Evolutionary conservation across 1,140 invertebrate species (phyloP).

Genomic region (Procambarus clarkii): DNA sequence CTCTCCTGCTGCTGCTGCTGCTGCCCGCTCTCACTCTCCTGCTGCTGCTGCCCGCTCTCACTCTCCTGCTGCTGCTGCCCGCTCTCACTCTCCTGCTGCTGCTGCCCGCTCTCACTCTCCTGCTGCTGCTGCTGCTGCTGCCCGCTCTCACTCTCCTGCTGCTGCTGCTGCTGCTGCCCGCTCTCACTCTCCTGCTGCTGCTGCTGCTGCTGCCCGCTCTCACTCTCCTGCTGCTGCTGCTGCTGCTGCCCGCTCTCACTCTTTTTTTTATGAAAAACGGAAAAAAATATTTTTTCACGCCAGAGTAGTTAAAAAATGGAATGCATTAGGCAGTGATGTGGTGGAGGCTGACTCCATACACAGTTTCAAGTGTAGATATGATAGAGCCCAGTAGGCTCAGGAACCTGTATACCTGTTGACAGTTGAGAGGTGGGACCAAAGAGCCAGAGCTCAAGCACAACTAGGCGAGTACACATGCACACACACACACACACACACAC

Average conservation of each 20-base stretch:
- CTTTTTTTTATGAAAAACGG: no score
- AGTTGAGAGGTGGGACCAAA: no score
- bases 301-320: no score
- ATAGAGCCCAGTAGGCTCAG: no score
- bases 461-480: slow-evolving; percentile 10
- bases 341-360: no score
- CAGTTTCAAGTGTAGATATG: no score
- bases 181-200: not conserved
- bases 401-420: no score
- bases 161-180: not conserved
- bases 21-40: not conserved
- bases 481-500: slow-evolving; percentile 42
- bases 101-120: not conserved
- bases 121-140: not conserved
- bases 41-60: not conserved
- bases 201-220: not conserved
- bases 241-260: not conserved
- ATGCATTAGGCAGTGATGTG: no score
- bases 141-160: not conserved
- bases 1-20: slow-evolving; percentile 10
- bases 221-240: not conserved
- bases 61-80: not conserved
- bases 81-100: not conserved
- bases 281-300: no score
- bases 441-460: no score